Evolutionary conservation across 2,888 invertebrate genomes (phyloP).

Genomic region (Ptychoptera albimana): DNA sequence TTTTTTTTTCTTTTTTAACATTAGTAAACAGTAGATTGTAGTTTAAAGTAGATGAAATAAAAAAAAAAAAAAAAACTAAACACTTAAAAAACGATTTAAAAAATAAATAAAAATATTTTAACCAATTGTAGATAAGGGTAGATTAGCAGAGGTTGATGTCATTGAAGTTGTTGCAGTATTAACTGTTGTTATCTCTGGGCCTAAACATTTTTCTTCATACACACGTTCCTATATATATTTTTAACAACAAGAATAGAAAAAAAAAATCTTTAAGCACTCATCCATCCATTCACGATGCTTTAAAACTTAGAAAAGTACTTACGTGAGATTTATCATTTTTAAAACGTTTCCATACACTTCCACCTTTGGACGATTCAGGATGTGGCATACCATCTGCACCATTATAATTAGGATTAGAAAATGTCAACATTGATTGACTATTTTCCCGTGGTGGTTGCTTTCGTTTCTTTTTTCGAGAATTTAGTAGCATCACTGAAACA

Average conservation of each 20-base stretch:
- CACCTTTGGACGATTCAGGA: conserved; percentile 31
- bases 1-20: no score
- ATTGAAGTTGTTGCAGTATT: conserved; percentile 26
- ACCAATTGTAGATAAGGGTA: conserved; percentile 10
- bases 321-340: conserved; percentile 69
- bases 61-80: no score
- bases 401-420: conserved; percentile 80
- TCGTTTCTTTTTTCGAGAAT: conserved; percentile 31
- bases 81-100: no score
- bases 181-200: conserved; percentile 23
- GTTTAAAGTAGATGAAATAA: no score
- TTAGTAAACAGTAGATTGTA: no score
- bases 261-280: background rate
- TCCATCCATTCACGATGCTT: no score
- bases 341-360: conserved; percentile 53
- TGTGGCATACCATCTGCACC: conserved; percentile 32
- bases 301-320: conserved; percentile 10
- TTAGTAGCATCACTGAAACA: conserved; percentile 29
- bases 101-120: conserved; percentile 4
- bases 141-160: conserved; percentile 23
- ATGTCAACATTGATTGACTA: conserved; percentile 60
- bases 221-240: conserved; percentile 21
- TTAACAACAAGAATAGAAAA: background rate
- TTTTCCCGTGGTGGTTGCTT: conserved; percentile 38
- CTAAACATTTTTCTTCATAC: conserved; percentile 27